Conservation (phyloP, 1,140 invertebrate genomes). For the Hormaphis cornu region DNA sequence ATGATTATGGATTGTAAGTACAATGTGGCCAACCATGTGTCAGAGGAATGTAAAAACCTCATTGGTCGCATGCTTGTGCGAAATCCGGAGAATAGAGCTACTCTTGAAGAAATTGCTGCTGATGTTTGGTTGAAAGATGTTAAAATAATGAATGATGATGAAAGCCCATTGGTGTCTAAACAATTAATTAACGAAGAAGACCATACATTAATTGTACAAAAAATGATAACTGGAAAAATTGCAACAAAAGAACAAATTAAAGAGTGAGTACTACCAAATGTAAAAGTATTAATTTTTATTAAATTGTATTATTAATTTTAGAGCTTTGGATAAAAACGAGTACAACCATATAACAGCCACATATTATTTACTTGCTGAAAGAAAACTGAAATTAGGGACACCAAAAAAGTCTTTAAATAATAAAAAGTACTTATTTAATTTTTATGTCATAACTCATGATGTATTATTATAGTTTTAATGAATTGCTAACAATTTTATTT, state of each 20-base stretch:
- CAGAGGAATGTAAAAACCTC: constrained; percentile 74
- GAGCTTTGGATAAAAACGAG: constrained; percentile 86
- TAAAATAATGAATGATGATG: constrained; percentile 41
- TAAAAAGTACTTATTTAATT: background rate
- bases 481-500: too few species aligned
- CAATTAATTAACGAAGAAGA: constrained; percentile 85
- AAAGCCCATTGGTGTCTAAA: constrained; percentile 67
- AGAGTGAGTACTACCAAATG: constrained; percentile 56
- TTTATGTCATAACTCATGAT: too few species aligned
- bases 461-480: too few species aligned
- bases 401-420: constrained; percentile 48
- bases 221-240: constrained; percentile 92
- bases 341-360: constrained; percentile 98
- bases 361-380: constrained; percentile 92
- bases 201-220: constrained; percentile 82
- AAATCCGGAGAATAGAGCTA: constrained; percentile 82
- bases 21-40: constrained; percentile 79
- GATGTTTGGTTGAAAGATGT: constrained; percentile 72
- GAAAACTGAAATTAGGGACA: constrained; percentile 67
- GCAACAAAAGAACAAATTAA: constrained; percentile 87
- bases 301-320: constrained; percentile 44
- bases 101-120: constrained; percentile 76
- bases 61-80: constrained; percentile 87
- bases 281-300: background rate
- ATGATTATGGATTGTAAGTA: constrained; percentile 99